A percentile compares a stretch with the other conserved stretches of the same genome.
These are phyloP conservation scores for Tribolium freemani DNA, from an alignment of 2,888 invertebrate genomes.

Conservation along the genomic window DNA sequence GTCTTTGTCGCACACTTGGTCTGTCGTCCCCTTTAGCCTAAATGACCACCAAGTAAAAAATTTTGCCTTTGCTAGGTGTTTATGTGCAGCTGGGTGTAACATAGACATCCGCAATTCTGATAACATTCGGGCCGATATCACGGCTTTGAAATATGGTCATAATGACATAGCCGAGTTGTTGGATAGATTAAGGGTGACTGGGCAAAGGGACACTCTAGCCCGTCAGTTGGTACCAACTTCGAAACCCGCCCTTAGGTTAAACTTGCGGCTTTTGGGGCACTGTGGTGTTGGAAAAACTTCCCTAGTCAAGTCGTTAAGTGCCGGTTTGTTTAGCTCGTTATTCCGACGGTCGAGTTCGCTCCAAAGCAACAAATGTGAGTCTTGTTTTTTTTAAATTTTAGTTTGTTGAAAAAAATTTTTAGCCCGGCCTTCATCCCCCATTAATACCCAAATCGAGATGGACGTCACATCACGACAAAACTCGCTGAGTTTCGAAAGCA, in stretches of 20 bases:
- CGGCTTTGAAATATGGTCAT: constrained; percentile 82
- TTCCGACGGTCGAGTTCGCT: constrained; percentile 73
- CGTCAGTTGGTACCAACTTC: constrained; percentile 76
- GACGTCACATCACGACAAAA: constrained; percentile 74
- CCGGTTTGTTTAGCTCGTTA: constrained; percentile 77
- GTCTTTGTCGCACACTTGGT: too few relatives aligned
- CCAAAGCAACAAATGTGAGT: constrained; percentile 67
- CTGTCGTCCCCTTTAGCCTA: too few relatives aligned
- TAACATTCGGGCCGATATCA: constrained; percentile 81
- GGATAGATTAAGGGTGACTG: constrained; percentile 75
- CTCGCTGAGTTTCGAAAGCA: constrained; percentile 73
- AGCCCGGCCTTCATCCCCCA: constrained; percentile 70
- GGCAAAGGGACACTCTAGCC: constrained; percentile 62
- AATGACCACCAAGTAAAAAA: not conserved
- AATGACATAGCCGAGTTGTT: constrained; percentile 78
- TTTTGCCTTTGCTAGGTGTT: constrained; percentile 64
- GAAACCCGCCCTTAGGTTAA: constrained; percentile 73
- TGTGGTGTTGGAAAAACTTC: constrained; percentile 82
- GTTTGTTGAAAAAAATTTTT: constrained; percentile 43
- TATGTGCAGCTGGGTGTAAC: constrained; percentile 80
- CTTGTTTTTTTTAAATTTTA: not conserved
- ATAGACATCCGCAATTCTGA: constrained; percentile 77
- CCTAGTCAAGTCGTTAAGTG: constrained; percentile 76
- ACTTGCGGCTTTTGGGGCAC: constrained; percentile 79
- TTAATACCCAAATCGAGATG: constrained; percentile 72